Conservation (phyloP, 2,113 vertebrate genomes). For the Pelvicachromis taeniatus region DNA sequence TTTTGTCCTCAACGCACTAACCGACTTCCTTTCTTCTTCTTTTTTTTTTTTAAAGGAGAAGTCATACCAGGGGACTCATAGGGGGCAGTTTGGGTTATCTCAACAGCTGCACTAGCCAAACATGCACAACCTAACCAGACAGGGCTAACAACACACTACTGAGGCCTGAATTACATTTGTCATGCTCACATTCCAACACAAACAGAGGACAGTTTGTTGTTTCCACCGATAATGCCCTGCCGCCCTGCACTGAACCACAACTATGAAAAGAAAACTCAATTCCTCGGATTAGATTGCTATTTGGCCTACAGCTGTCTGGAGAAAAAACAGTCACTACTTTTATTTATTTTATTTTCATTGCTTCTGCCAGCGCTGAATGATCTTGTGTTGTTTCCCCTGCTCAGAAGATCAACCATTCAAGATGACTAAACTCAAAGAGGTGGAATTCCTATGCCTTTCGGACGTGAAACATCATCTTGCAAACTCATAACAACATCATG, state of each 20-base stretch:
- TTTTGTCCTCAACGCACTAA: background rate
- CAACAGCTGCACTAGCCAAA: slow-evolving; percentile 32
- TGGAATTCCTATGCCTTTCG: slow-evolving; percentile 16
- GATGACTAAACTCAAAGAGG: slow-evolving; percentile 28
- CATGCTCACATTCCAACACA: slow-evolving; percentile 31
- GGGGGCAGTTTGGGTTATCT: slow-evolving; percentile 28
- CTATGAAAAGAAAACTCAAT: slow-evolving; percentile 27
- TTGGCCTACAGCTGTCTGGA: slow-evolving; percentile 25
- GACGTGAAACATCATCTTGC: slow-evolving; percentile 8
- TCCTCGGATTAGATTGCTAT: slow-evolving; percentile 6
- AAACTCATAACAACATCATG: background rate
- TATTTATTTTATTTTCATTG: background rate
- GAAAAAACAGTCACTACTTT: background rate
- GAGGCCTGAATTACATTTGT: slow-evolving; percentile 38
- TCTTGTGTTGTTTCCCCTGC: background rate
- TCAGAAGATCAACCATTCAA: slow-evolving; percentile 10
- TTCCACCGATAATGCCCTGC: background rate
- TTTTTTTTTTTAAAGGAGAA: background rate
- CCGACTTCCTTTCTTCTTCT: background rate
- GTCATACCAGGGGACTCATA: background rate
- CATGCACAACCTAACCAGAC: slow-evolving; percentile 15
- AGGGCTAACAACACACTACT: slow-evolving; percentile 15
- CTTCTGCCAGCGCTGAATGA: background rate
- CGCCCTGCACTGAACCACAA: background rate
- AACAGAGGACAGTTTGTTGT: slow-evolving; percentile 27